phyloP scores from a whole-genome alignment of 2,888 invertebrate genomes.

The Chloromyia formosa region DNA sequence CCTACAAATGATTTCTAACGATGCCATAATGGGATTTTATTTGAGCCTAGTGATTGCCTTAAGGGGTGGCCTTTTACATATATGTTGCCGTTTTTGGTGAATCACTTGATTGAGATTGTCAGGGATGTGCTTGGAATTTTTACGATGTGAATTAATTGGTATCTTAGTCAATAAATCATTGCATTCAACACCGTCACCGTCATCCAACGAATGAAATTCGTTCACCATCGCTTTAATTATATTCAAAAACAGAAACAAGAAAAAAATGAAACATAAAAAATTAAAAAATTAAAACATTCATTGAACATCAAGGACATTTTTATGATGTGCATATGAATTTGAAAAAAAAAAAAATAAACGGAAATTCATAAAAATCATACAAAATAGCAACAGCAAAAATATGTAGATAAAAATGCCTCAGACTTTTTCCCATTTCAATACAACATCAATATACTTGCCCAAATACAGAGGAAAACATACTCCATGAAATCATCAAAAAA shows the following conservation, averaged over 20 bases:
- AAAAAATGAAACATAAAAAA: background rate
- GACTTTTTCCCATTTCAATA: slow-evolving; percentile 6
- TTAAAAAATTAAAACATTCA: background rate
- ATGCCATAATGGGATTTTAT: slow-evolving; percentile 49
- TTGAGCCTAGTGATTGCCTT: slow-evolving; percentile 48
- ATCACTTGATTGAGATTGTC: slow-evolving; percentile 43
- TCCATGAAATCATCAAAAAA: slow-evolving; percentile 22
- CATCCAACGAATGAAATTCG: background rate
- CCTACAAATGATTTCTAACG: slow-evolving; percentile 51
- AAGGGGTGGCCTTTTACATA: slow-evolving; percentile 37
- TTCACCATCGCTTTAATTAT: background rate
- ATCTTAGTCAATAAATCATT: slow-evolving; percentile 25
- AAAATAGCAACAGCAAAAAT: slow-evolving; percentile 11
- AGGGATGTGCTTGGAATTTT: slow-evolving; percentile 48
- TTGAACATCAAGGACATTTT: background rate
- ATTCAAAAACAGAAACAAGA: too few species aligned
- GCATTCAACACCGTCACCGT: background rate
- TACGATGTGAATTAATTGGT: slow-evolving; percentile 40
- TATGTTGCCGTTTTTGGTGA: too few species aligned
- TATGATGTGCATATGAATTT: background rate
- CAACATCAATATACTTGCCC: slow-evolving; percentile 31
- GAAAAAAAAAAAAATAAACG: background rate
- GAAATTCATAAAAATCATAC: slow-evolving; percentile 38
- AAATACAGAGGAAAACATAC: background rate
- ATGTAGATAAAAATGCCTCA: background rate